phyloP scores from a whole-genome alignment of 2,888 invertebrate species.

The Clivina fossor region DNA sequence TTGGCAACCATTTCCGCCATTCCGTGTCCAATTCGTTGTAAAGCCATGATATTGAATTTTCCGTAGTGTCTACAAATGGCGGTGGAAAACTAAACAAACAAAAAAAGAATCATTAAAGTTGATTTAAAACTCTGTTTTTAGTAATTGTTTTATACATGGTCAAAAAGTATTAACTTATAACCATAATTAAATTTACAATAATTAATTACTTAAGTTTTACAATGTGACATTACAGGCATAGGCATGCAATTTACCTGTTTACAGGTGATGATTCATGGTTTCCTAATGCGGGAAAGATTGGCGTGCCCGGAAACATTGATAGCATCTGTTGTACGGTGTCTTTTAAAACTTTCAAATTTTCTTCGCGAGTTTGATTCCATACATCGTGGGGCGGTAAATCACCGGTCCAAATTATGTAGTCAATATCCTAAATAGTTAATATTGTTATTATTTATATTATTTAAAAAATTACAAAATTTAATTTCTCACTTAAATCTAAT shows the following conservation, averaged over 20 bases:
- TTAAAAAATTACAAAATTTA: neutral
- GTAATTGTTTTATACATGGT: neutral
- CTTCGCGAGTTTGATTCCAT: slow-evolving; percentile 89
- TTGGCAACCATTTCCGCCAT: slow-evolving; percentile 91
- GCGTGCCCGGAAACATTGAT: slow-evolving; percentile 85
- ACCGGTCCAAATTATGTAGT: slow-evolving; percentile 94
- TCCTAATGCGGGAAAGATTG: slow-evolving; percentile 92
- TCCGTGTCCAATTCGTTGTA: slow-evolving; percentile 87
- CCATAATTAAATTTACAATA: too few relatives aligned
- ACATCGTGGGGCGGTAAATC: slow-evolving; percentile 96
- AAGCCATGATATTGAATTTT: slow-evolving; percentile 86
- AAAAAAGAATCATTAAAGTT: neutral
- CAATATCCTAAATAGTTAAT: slow-evolving; percentile 70
- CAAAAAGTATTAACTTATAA: too few relatives aligned
- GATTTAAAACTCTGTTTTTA: neutral
- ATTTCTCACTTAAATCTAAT: too few relatives aligned
- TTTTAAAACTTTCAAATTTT: slow-evolving; percentile 81
- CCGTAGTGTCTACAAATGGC: slow-evolving; percentile 77
- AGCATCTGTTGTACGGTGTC: slow-evolving; percentile 85
- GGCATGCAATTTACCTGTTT: slow-evolving; percentile 78
- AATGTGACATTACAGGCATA: too few relatives aligned
- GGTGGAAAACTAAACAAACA: slow-evolving; percentile 76
- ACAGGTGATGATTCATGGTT: slow-evolving; percentile 97
- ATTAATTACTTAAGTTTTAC: too few relatives aligned
- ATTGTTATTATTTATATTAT: neutral